phyloP scores from a whole-genome alignment of 2,797 vertebrate species.

The Alauda arvensis region DNA sequence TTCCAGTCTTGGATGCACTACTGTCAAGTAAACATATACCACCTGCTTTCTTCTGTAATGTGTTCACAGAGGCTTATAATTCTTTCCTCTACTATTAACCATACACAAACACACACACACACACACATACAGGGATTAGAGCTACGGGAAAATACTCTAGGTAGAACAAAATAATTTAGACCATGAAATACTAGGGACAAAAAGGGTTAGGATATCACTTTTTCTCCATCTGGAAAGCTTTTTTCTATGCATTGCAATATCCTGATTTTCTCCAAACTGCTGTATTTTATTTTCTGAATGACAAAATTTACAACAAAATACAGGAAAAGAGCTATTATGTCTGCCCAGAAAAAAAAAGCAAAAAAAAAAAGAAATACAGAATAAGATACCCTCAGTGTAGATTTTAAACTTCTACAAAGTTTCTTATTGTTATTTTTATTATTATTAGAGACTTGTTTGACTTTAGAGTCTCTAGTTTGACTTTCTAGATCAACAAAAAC shows the following conservation, averaged over 20 bases:
- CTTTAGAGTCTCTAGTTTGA: not conserved
- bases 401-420: not conserved
- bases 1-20: not conserved
- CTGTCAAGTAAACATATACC: not conserved
- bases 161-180: not conserved
- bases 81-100: not conserved
- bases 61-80: not conserved
- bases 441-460: no score
- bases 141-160: not conserved
- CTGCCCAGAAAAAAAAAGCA: not conserved
- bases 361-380: not conserved
- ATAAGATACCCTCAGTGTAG: not conserved
- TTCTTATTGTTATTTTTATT: not conserved
- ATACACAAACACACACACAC: not conserved
- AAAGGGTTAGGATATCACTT: not conserved
- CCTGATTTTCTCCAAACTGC: not conserved
- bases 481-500: not conserved
- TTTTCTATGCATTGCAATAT: not conserved
- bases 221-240: not conserved
- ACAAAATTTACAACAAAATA: not conserved
- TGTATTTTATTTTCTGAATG: constrained; percentile 3
- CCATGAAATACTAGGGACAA: not conserved
- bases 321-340: not conserved
- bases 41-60: not conserved
- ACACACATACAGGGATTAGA: not conserved